Conservation (phyloP, 2,113 vertebrate genomes). For the Orientallactaga bullata region DNA sequence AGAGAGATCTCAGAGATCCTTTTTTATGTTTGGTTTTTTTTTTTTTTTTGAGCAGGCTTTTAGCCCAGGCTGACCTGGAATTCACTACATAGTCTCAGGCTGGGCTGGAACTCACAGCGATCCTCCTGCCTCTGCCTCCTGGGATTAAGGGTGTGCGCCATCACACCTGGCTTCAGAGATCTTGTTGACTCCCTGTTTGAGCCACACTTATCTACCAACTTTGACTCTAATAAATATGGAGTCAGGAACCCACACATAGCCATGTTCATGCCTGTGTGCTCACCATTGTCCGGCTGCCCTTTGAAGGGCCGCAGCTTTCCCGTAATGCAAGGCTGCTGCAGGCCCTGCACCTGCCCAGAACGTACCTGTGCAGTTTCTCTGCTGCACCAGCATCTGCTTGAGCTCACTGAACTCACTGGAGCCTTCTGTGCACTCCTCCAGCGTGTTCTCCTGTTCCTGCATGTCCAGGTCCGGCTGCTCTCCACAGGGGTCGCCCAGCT, state of each 20-base stretch:
- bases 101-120: too few relatives aligned
- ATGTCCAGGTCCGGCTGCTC: conserved; percentile 79
- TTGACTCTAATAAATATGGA: background rate
- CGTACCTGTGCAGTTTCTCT: conserved; percentile 76
- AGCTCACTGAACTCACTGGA: conserved; percentile 79
- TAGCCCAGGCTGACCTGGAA: too few relatives aligned
- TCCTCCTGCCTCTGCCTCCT: too few relatives aligned
- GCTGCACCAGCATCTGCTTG: conserved; percentile 83
- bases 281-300: fast-evolving
- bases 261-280: background rate
- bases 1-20: too few relatives aligned
- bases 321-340: fast-evolving
- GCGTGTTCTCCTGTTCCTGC: conserved; percentile 57
- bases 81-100: too few relatives aligned
- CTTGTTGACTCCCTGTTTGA: background rate
- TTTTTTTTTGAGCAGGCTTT: too few relatives aligned
- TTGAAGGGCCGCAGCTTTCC: background rate
- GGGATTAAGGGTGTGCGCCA: too few relatives aligned
- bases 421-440: conserved; percentile 71
- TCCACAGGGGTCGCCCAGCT: conserved; percentile 71
- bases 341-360: fast-evolving
- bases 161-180: too few relatives aligned
- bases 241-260: background rate
- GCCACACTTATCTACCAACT: background rate
- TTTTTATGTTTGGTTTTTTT: too few relatives aligned